Conservation (phyloP, 1,140 invertebrate species). For the Calycopis cecrops region DNA sequence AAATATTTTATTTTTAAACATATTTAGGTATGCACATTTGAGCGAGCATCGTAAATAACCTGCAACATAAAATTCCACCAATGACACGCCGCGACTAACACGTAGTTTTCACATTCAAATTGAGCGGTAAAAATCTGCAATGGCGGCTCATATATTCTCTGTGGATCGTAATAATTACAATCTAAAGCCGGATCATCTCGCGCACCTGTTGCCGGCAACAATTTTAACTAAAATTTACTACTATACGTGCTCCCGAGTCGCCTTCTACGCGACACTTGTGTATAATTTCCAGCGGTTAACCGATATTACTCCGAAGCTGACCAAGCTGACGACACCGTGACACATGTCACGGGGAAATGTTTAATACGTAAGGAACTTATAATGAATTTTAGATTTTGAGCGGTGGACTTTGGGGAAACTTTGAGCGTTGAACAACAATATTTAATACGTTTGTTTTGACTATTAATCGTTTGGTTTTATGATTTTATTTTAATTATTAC, state of each 20-base stretch:
- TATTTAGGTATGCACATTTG: no score
- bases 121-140: conserved; percentile 15
- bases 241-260: conserved; percentile 57
- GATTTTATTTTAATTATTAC: no score
- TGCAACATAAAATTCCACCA: neutral
- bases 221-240: conserved; percentile 69
- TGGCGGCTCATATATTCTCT: conserved; percentile 11
- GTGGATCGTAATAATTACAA: conserved; percentile 45
- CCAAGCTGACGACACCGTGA: conserved; percentile 28
- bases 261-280: conserved; percentile 53
- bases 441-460: no score
- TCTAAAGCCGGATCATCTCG: conserved; percentile 50
- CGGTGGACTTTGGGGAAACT: no score
- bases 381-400: conserved; percentile 3
- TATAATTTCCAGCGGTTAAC: conserved; percentile 61
- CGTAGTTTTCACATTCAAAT: conserved; percentile 19
- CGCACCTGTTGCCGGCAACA: conserved; percentile 62
- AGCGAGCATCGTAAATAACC: no score
- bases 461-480: no score
- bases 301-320: conserved; percentile 46
- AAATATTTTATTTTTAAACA: no score
- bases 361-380: conserved; percentile 9
- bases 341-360: conserved; percentile 9
- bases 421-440: no score
- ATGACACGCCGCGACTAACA: neutral